Conservation (phyloP, 2,113 vertebrate genomes). For the Psilopsiagon aurifrons region DNA sequence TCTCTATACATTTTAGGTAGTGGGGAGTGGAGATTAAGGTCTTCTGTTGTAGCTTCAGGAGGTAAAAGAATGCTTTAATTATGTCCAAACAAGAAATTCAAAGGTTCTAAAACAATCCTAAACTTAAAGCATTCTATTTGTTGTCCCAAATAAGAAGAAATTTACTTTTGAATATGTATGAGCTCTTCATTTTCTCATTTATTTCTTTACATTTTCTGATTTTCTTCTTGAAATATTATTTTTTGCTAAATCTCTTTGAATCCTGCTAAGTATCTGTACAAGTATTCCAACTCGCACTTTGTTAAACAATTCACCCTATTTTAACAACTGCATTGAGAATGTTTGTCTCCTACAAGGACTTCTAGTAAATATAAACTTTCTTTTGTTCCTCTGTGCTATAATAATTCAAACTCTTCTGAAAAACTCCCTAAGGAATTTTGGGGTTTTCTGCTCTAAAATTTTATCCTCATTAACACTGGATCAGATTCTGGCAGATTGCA, state of each 20-base stretch:
- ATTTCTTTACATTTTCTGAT: background rate
- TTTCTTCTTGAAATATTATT: background rate
- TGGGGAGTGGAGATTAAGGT: background rate
- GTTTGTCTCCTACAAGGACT: background rate
- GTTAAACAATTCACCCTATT: background rate
- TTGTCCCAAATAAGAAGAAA: background rate
- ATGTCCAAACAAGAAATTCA: background rate
- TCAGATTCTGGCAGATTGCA: background rate
- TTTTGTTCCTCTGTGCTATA: background rate
- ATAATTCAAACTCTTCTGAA: background rate
- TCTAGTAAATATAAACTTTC: background rate
- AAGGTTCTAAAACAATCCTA: background rate
- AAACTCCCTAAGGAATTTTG: background rate
- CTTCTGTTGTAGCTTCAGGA: background rate
- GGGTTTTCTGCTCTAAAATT: background rate
- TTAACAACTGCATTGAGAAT: background rate
- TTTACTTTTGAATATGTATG: background rate
- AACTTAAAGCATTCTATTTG: background rate
- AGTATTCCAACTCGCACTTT: background rate
- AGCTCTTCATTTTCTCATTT: background rate
- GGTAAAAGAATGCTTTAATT: background rate
- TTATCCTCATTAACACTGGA: background rate
- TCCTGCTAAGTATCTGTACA: background rate
- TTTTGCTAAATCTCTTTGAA: background rate
- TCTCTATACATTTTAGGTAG: background rate